Evolutionary conservation across 30 jellyfish, hydroid and myxozoan species (phyloP).

Genomic region (Hydra vulgaris): DNA sequence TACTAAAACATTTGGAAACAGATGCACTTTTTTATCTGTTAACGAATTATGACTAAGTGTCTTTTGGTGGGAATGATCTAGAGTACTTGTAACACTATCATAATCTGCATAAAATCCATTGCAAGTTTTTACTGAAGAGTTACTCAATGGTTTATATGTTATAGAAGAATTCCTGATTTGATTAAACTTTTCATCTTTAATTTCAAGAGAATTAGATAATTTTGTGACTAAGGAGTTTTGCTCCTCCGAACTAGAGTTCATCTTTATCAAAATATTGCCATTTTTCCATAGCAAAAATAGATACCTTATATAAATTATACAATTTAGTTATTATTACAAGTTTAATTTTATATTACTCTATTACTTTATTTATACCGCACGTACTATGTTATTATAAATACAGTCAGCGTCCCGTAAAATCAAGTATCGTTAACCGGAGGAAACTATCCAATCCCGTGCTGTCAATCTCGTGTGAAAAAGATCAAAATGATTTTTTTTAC

Average conservation of each 20-base stretch:
- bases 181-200: not conserved
- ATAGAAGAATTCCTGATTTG: not conserved
- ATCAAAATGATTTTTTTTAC: too few species aligned
- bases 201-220: not conserved
- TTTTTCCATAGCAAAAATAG: not conserved
- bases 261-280: not conserved
- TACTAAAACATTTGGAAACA: slow-evolving; percentile 73
- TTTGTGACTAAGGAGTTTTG: not conserved
- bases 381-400: too few species aligned
- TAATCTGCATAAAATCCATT: not conserved
- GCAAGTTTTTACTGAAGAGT: not conserved
- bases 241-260: not conserved
- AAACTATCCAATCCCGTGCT: too few species aligned
- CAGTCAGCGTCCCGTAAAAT: too few species aligned
- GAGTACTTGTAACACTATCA: not conserved
- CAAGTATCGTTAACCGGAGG: too few species aligned
- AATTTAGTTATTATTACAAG: too few species aligned
- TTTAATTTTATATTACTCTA: too few species aligned
- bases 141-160: not conserved
- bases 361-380: too few species aligned
- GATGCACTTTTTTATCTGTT: not conserved
- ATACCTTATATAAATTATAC: too few species aligned
- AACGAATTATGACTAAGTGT: not conserved
- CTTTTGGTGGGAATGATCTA: not conserved
- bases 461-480: too few species aligned